These are phyloP conservation scores for Paguma larvata DNA, from an alignment of 2,797 vertebrate species.

Conservation along the genomic window DNA sequence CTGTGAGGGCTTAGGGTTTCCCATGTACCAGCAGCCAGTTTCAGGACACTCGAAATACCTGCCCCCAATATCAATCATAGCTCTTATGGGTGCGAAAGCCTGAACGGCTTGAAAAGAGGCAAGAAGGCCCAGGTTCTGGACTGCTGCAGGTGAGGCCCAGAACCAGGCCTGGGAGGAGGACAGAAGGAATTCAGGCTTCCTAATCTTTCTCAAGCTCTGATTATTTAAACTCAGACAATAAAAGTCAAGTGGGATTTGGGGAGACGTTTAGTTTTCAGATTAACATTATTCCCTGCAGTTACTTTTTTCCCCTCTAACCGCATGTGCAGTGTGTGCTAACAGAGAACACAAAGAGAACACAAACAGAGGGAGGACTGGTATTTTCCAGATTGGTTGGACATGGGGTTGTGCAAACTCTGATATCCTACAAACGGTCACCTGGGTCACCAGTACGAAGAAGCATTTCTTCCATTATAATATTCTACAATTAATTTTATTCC, in stretches of 20 bases:
- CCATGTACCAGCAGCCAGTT: not conserved
- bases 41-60: not conserved
- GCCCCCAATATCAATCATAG: not conserved
- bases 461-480: not conserved
- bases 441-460: not conserved
- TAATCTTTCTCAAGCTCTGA: not conserved
- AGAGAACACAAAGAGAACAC: not conserved
- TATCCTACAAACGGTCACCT: not conserved
- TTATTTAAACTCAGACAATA: not conserved
- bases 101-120: not conserved
- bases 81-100: not conserved
- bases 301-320: not conserved
- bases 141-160: too few relatives aligned
- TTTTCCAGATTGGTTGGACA: not conserved
- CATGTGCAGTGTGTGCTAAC: not conserved
- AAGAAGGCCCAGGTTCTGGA: not conserved
- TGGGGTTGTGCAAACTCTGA: not conserved
- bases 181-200: fast-evolving
- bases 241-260: not conserved
- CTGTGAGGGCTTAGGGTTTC: not conserved
- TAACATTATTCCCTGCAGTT: not conserved
- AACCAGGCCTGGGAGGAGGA: not conserved
- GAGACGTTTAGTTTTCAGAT: not conserved
- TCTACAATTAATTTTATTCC: not conserved
- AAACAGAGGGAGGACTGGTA: not conserved